phyloP scores from a whole-genome alignment of 2,888 invertebrate genomes.

The Acanthosepion pharaonis region DNA sequence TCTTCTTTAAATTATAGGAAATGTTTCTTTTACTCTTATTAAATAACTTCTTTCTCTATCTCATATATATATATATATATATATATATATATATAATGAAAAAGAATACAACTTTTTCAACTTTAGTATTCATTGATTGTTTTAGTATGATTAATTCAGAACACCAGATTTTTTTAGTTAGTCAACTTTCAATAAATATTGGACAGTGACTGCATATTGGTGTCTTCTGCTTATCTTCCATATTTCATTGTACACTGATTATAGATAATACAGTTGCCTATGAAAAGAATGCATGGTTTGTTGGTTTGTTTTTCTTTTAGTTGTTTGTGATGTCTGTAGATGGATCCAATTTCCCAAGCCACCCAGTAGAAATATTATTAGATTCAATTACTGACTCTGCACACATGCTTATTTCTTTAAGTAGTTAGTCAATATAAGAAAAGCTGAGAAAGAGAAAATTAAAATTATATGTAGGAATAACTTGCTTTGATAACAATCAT shows the following conservation, averaged over 20 bases:
- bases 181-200: background rate
- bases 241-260: background rate
- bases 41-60: background rate
- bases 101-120: background rate
- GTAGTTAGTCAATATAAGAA: background rate
- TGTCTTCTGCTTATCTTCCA: background rate
- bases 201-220: background rate
- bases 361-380: background rate
- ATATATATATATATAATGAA: too few species aligned
- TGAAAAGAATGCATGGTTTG: background rate
- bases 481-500: background rate
- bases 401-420: background rate
- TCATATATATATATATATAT: too few species aligned
- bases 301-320: background rate
- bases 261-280: background rate
- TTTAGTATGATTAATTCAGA: background rate
- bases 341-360: conserved; percentile 33
- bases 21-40: too few species aligned
- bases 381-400: background rate
- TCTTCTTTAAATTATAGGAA: too few species aligned
- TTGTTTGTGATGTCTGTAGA: background rate
- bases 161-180: background rate
- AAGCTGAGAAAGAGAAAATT: conserved; percentile 8
- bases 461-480: background rate
- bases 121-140: background rate